Base-by-base conservation (phyloP, 2,113 vertebrate species). In the Recurvirostra avosetta region DNA sequence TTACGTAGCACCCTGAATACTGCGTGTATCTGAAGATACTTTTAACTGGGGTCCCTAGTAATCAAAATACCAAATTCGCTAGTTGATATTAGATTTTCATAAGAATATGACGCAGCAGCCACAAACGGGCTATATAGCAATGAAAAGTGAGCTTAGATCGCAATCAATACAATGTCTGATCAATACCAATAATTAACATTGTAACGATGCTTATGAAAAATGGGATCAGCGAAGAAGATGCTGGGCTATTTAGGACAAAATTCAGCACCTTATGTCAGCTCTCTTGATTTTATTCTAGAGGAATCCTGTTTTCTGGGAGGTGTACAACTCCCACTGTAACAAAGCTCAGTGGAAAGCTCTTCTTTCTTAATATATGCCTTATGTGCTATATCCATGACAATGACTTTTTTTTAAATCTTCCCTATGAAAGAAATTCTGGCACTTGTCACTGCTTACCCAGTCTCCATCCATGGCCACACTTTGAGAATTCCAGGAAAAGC, bases 151-250 rank as follows among this genome's bases (percentile, higher is more conserved):
- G 27, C 6, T 56, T 40, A 14, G 36, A 7, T 45, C 19, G 19
- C 21, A 29, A 5, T 11, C 32, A 27, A 4, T 47, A 5, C 11
- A 7, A 13, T 11, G 16, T 19, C 26, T 85, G 36, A 9, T 36
- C 36, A 65, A 43, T 22, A 11, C 17, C 15, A 34, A 20, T 32
- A 72, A 71, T 52, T 45, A 63, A 22, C 40, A 9, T 36, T 45
- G 3, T 21, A 59, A 71, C 7, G 9, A 52, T 12, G 4, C 6
- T 63, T 67, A 34, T 56, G n/a, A 27, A 22, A 86, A 67, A 38
- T 5, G 2, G 5, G 3, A 75, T 22, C 29, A 43, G 18, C 0
- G 0, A 79, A 45, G 53, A 79, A 50, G 45, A 21, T 3, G 2
- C 7, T 11, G 34, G 29, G 4, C 2, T 62, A 59, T 53, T 80